A percentile compares a stretch with the other conserved stretches of the same genome.
phyloP scores from a whole-genome alignment of 2,113 vertebrate genomes.

The Thunnus maccoyii region DNA sequence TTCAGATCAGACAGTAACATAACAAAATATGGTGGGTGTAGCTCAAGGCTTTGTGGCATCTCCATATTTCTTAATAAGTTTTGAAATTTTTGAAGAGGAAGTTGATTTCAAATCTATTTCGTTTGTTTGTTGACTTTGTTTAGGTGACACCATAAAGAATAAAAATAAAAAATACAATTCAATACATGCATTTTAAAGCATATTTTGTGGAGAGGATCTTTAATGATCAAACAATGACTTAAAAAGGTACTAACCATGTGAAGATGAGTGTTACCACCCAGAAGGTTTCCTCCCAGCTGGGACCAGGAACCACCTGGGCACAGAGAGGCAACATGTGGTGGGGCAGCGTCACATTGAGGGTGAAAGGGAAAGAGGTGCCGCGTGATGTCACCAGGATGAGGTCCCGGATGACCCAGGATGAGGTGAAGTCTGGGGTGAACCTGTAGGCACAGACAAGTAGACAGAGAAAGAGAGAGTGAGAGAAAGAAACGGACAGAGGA shows the following conservation, averaged over 20 bases:
- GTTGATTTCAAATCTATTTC: background rate
- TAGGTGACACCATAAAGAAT: too few species aligned
- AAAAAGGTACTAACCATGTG: constrained; percentile 86
- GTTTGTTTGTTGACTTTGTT: too few species aligned
- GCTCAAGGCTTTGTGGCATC: too few species aligned
- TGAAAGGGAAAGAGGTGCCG: constrained; percentile 92
- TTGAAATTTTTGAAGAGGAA: too few species aligned
- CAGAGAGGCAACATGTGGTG: constrained; percentile 96
- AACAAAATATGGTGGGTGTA: too few species aligned
- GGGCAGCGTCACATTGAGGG: constrained; percentile 95
- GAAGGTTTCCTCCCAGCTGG: constrained; percentile 97
- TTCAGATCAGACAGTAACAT: too few species aligned
- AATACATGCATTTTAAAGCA: too few species aligned
- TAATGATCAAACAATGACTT: background rate
- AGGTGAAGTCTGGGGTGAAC: constrained; percentile 98
- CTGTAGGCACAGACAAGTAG: constrained; percentile 71
- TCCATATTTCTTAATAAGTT: too few species aligned
- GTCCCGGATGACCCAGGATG: constrained; percentile 98
- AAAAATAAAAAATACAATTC: too few species aligned
- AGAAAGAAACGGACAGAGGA: background rate
- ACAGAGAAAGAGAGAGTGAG: background rate
- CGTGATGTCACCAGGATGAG: constrained; percentile 91
- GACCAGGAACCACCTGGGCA: constrained; percentile 95
- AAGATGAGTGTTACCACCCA: constrained; percentile 96
- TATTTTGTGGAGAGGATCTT: background rate